These are phyloP conservation scores for Orestias chungarensis DNA, from an alignment of 2,797 vertebrate species.

Conservation along the genomic window DNA sequence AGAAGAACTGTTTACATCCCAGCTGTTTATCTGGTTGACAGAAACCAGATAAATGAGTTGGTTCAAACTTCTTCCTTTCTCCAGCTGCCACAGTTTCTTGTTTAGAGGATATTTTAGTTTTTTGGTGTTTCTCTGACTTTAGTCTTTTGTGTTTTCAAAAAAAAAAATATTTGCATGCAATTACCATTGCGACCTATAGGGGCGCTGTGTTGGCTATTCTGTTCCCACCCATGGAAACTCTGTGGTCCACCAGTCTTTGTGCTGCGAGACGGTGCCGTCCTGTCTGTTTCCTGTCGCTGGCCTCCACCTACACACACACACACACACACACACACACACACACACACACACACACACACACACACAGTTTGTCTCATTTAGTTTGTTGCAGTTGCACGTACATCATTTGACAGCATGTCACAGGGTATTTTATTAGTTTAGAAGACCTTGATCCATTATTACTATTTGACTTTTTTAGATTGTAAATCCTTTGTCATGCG, in stretches of 20 bases:
- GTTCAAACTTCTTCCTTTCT: neutral
- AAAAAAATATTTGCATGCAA: neutral
- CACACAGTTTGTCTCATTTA: no score
- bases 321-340: conserved; percentile 4
- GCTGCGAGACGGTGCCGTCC: conserved; percentile 35
- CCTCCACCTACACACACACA: conserved; percentile 7
- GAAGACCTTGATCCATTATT: neutral
- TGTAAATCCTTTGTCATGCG: neutral
- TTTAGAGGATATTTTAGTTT: neutral
- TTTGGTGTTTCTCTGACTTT: neutral
- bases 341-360: conserved; percentile 5
- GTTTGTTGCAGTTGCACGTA: no score
- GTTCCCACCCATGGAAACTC: neutral
- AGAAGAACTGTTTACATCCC: neutral
- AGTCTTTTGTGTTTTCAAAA: neutral
- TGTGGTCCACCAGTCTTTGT: conserved; percentile 34
- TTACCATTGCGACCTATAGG: neutral
- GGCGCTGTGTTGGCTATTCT: neutral
- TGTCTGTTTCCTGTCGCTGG: conserved; percentile 50
- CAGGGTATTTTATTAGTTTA: neutral
- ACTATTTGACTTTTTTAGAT: neutral
- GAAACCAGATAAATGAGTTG: neutral
- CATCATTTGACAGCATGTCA: neutral
- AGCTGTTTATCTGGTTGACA: neutral
- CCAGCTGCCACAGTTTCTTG: neutral